Evolutionary conservation across 2,113 vertebrate species (phyloP).

Genomic region (Brachionichthys hirsutus): DNA sequence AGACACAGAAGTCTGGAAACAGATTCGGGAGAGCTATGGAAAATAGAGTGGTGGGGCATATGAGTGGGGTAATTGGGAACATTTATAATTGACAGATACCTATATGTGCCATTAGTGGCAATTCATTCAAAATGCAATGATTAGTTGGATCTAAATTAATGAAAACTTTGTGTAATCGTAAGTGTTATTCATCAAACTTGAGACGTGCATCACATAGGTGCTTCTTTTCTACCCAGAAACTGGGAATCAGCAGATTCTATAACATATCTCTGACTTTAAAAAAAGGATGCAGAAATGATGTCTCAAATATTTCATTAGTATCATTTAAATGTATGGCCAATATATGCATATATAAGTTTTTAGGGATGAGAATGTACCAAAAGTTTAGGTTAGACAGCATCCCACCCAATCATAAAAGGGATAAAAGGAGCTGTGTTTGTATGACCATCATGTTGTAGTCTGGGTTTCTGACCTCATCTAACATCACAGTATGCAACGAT

Average conservation of each 20-base stretch:
- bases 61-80: no score
- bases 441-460: not conserved
- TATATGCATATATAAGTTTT: not conserved
- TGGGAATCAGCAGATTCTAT: slow-evolving; percentile 1
- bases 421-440: not conserved
- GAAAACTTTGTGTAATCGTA: slow-evolving; percentile 2
- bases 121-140: no score
- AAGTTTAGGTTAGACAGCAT: not conserved
- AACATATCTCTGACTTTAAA: slow-evolving; percentile 14
- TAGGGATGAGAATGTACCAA: not conserved
- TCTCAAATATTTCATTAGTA: not conserved
- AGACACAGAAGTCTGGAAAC: no score
- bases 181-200: slow-evolving; percentile 11
- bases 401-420: not conserved
- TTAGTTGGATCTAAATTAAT: not conserved
- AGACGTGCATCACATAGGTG: slow-evolving; percentile 15
- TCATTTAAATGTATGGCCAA: not conserved
- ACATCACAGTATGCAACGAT: not conserved
- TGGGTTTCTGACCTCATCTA: slow-evolving; percentile 12
- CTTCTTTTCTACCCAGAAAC: slow-evolving; percentile 4
- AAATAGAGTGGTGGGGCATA: no score
- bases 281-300: not conserved
- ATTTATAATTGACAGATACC: no score
- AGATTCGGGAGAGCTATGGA: no score
- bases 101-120: no score